phyloP scores from a whole-genome alignment of 2,113 vertebrate genomes.

The Oceanites oceanicus region DNA sequence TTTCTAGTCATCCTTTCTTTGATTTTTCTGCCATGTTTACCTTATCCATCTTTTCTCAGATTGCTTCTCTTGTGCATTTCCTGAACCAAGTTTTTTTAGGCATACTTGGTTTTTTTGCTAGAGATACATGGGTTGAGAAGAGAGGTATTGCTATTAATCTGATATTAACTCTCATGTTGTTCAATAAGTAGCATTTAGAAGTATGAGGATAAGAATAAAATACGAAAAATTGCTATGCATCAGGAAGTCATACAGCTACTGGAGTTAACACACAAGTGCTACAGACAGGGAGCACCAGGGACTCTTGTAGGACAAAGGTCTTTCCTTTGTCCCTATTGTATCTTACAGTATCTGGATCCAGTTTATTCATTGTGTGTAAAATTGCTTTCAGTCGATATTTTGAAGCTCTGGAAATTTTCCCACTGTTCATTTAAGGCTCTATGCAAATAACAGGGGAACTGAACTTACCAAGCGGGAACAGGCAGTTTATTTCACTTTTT shows the following conservation, averaged over 20 bases:
- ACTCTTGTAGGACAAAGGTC: background rate
- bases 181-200: background rate
- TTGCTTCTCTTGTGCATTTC: background rate
- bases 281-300: background rate
- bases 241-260: background rate
- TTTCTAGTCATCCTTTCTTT: background rate
- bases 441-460: background rate
- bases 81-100: background rate
- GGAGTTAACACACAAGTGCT: background rate
- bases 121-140: background rate
- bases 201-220: background rate
- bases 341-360: background rate
- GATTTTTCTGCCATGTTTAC: background rate
- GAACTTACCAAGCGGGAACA: background rate
- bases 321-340: background rate
- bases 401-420: background rate
- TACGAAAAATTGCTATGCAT: background rate
- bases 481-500: background rate
- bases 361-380: background rate
- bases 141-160: background rate
- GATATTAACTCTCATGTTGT: background rate
- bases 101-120: background rate
- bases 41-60: background rate
- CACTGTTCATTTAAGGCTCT: background rate
- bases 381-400: background rate